Evolutionary conservation across 1,140 invertebrate genomes (phyloP).

Genomic region (Cyclargus thomasi): DNA sequence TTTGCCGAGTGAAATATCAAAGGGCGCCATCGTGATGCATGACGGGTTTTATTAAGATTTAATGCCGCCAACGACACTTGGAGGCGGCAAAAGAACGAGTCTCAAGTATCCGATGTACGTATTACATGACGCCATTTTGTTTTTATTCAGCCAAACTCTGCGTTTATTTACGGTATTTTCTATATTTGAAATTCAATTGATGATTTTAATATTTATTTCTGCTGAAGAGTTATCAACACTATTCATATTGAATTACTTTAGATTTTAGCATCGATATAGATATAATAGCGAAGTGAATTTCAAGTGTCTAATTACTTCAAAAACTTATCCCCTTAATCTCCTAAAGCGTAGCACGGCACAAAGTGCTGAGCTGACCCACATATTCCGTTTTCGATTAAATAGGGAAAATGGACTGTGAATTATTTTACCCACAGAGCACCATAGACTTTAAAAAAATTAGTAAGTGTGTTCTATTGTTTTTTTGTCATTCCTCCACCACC

Average conservation of each 20-base stretch:
- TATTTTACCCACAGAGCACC: too few species aligned
- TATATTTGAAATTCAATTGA: constrained; percentile 24
- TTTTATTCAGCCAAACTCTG: constrained; percentile 48
- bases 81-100: constrained; percentile 72
- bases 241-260: too few species aligned
- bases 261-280: too few species aligned
- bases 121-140: constrained; percentile 69
- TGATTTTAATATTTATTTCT: constrained; percentile 16
- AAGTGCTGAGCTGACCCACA: too few species aligned
- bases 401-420: too few species aligned
- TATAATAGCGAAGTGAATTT: too few species aligned
- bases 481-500: too few species aligned
- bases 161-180: constrained; percentile 8
- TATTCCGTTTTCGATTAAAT: too few species aligned
- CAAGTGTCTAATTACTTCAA: too few species aligned
- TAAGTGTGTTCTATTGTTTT: too few species aligned
- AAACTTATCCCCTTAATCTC: constrained; percentile 5
- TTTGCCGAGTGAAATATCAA: constrained; percentile 74
- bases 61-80: constrained; percentile 71
- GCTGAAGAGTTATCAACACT: background rate
- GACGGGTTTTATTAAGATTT: constrained; percentile 74
- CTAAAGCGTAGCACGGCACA: too few species aligned
- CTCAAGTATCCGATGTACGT: constrained; percentile 70
- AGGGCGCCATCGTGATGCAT: constrained; percentile 66
- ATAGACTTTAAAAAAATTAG: too few species aligned